Percentiles rank a stretch among this genome's conserved stretches.
These are phyloP conservation scores for Urocyon cinereoargenteus DNA, from an alignment of 2,797 vertebrate genomes.

Conservation along the genomic window DNA sequence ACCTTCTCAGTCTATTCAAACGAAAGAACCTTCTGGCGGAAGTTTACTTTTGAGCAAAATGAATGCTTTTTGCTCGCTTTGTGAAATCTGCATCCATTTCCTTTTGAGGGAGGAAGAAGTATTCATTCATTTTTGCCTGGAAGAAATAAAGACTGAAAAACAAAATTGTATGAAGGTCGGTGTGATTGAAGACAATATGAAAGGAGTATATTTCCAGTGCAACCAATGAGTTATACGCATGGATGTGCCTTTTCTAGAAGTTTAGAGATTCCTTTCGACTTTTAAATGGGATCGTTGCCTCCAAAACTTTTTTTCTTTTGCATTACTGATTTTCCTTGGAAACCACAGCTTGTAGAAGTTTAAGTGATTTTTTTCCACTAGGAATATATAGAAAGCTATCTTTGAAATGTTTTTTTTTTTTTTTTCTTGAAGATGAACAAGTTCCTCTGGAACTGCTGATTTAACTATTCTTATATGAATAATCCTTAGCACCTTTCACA, in stretches of 20 bases:
- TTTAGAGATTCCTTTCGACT: background rate
- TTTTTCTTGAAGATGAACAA: background rate
- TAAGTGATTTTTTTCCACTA: background rate
- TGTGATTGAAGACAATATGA: background rate
- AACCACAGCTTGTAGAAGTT: background rate
- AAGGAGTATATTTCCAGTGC: background rate
- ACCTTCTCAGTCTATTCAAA: background rate
- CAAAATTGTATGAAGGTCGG: background rate
- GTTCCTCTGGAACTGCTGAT: background rate
- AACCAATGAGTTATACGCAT: background rate
- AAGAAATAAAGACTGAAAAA: background rate
- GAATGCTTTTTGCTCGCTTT: background rate
- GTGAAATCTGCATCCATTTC: background rate
- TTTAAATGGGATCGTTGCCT: background rate
- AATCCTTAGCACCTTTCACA: background rate
- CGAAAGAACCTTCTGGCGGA: background rate
- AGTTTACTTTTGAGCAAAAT: background rate
- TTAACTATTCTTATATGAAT: conserved; percentile 3
- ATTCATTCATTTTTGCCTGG: background rate
- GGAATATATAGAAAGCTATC: background rate
- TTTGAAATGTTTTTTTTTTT: background rate
- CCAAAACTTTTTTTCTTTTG: background rate
- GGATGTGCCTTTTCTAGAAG: background rate
- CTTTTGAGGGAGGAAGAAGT: background rate
- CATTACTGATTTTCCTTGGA: background rate